Evolutionary conservation across 2,888 invertebrate genomes (phyloP).

Genomic region (Agapostemon virescens): DNA sequence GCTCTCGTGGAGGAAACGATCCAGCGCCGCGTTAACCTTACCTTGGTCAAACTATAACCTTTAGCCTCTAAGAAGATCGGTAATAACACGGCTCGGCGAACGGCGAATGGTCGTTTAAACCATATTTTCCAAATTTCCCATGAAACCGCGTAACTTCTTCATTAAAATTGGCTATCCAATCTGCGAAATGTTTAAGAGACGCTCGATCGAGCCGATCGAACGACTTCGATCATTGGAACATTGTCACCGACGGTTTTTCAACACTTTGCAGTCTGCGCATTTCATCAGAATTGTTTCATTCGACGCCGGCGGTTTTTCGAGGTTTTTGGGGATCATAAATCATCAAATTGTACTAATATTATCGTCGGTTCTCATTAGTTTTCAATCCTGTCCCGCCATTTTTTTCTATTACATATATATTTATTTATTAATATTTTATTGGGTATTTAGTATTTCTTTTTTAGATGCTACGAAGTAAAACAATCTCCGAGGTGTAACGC

Average conservation of each 20-base stretch:
- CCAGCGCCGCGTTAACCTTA: constrained; percentile 56
- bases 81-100: constrained; percentile 3
- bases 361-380: no score
- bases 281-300: no score
- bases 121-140: constrained; percentile 12
- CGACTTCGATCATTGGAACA: not conserved
- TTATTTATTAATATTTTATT: no score
- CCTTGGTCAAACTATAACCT: constrained; percentile 47
- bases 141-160: not conserved
- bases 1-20: constrained; percentile 52
- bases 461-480: no score
- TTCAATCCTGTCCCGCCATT: no score
- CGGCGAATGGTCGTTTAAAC: not conserved
- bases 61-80: constrained; percentile 36
- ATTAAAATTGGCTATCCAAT: not conserved
- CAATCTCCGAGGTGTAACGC: no score
- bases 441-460: no score
- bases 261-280: no score
- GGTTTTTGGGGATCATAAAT: no score
- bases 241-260: not conserved
- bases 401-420: no score
- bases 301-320: no score
- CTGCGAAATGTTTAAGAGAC: not conserved
- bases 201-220: not conserved
- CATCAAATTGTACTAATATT: no score